Evolutionary conservation across 2,113 vertebrate genomes (phyloP), one percentile per base, ranked within the genome.

Genomic region (Verasper variegatus): DNA sequence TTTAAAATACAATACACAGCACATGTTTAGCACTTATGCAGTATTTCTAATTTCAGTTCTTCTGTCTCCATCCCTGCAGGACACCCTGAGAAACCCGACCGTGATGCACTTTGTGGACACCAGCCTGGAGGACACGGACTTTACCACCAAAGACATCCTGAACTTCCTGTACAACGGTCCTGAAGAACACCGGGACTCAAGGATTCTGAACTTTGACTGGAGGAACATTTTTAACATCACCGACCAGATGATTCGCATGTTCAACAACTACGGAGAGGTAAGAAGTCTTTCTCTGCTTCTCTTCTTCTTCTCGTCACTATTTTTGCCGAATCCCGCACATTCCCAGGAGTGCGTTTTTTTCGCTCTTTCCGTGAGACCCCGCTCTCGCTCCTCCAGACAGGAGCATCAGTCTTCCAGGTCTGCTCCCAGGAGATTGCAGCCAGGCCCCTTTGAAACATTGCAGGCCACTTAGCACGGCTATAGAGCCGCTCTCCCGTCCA

Each of bases 241-340:
- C 0, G 95, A 99, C 81, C 94, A 78, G 65, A 68, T 90, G 63
- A 84, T 99, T 10, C 95, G 79, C 59, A 88, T 91, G 71, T 85
- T 96, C 83, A 95, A 93, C 91, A 93, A 94, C 60, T 98, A 97
- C 55, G 93, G 96, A 76, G 95, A 97, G 97, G 98, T 99, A 87
- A 95, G 94, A 21, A n/a, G 3, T 8, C 35, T 2, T 12, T 47
- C 9, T 24, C 18, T 40, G 27, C 27, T 24, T 40, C 13, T 55
- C 9, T 26, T 7, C 18, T 31, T 68, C 61, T 13, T 51, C 11
- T 40, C 14, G 5, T 56, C 14, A 4, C 10, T 47, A 23, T 55
- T 61, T 47, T 61, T 47, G 13, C 73, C 67, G 61, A 64, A 40
- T 37, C 4, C 64, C 47, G 20, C 68, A 58, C 13, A 71, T 83